A percentile compares a stretch with the other conserved stretches of the same genome.
phyloP scores from a whole-genome alignment of 2,113 vertebrate species.

The Connochaetes taurinus region DNA sequence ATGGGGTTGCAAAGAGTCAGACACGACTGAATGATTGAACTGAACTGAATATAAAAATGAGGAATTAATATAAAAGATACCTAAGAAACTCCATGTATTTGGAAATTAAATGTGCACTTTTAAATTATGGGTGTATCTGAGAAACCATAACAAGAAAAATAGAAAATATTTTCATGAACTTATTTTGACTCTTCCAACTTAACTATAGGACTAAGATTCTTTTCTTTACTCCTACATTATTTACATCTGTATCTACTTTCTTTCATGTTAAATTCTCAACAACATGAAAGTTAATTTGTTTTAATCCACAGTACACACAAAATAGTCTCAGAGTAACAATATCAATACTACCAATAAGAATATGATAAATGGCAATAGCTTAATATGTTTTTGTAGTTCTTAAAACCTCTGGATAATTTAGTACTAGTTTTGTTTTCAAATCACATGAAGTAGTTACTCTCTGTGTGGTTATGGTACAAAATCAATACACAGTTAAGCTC shows the following conservation, averaged over 20 bases:
- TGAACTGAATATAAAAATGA: not conserved
- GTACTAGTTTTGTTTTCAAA: constrained; percentile 9
- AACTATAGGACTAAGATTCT: not conserved
- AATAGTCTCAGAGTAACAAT: not conserved
- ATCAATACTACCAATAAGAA: not conserved
- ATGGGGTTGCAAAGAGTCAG: not conserved
- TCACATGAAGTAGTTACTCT: not conserved
- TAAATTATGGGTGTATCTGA: not conserved
- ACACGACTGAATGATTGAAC: not conserved
- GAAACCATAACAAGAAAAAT: not conserved
- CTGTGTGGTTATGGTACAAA: not conserved
- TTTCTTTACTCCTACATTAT: not conserved
- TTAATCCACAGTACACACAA: not conserved
- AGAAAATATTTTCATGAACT: not conserved
- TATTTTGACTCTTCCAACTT: not conserved
- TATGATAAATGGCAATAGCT: not conserved
- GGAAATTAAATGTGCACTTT: not conserved
- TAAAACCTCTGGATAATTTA: not conserved
- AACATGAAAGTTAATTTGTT: not conserved
- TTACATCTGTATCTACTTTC: not conserved
- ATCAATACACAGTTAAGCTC: constrained; percentile 13
- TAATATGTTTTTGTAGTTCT: not conserved
- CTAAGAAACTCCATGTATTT: not conserved
- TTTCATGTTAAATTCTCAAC: not conserved
- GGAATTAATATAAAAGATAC: not conserved